phyloP scores from a whole-genome alignment of 2,113 vertebrate genomes.

The Tachysurus vachellii region DNA sequence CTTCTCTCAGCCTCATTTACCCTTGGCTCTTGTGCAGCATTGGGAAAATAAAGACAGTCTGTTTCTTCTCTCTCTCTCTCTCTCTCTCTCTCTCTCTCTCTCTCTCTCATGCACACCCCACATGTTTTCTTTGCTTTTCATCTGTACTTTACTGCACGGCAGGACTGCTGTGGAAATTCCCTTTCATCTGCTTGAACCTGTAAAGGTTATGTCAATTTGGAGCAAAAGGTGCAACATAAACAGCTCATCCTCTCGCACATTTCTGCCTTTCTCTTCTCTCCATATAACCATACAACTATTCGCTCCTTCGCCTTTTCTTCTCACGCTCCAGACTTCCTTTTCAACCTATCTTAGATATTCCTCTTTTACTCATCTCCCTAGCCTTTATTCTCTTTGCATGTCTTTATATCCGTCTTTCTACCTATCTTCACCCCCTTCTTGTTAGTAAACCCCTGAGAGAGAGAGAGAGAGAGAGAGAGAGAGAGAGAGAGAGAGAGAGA shows the following conservation, averaged over 20 bases:
- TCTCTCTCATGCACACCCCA: background rate
- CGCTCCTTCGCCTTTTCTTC: background rate
- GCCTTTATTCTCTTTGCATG: background rate
- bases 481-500: constrained; percentile 12
- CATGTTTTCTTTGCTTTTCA: constrained; percentile 30
- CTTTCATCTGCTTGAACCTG: constrained; percentile 40
- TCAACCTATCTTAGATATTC: background rate
- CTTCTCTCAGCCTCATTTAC: constrained; percentile 30
- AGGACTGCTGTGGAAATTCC: constrained; percentile 35
- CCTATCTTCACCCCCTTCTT: constrained; percentile 21
- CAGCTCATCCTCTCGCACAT: constrained; percentile 12
- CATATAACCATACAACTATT: background rate
- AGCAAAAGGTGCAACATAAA: constrained; percentile 30
- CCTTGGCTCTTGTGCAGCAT: constrained; percentile 33
- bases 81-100: background rate
- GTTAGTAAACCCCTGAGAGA: constrained; percentile 49
- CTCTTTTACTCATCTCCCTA: background rate
- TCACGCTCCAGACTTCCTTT: background rate
- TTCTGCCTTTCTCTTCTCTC: constrained; percentile 60
- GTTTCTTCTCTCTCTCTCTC: constrained; percentile 12
- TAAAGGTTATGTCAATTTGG: constrained; percentile 43
- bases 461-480: constrained; percentile 11
- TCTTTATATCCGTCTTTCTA: background rate
- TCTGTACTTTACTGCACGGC: constrained; percentile 31
- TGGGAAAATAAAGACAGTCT: constrained; percentile 39